Evolutionary conservation across 2,888 invertebrate species (phyloP), one percentile per base, ranked within the genome.

Genomic region (Creontiades dilutus): DNA sequence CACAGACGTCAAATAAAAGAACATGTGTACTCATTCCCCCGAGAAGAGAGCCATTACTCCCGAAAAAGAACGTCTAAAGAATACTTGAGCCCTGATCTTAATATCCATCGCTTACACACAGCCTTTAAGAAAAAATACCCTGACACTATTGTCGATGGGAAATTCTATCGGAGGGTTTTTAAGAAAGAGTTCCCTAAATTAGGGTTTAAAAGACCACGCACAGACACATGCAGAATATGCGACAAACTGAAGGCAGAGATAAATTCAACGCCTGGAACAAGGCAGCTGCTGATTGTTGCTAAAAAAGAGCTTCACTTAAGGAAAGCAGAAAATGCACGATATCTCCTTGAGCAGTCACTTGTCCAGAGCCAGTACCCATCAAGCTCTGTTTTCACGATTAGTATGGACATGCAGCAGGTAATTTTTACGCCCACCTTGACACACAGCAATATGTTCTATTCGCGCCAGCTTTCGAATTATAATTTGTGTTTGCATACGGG

Each of bases 401-500:
- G 13, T 16, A 80, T 80, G 27, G 81, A 81, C 27, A 81, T 81
- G 81, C 92, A 93, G 90, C 92, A 92, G 91, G 92, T 92, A 46
- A 89, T 92, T 81, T 92, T 92, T 75, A 90, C n/a, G n/a, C n/a
- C n/a, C n/a, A n/a, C n/a, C n/a, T n/a, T n/a, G n/a, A n/a, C n/a
- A n/a, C n/a, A n/a, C n/a, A n/a, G n/a, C n/a, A n/a, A n/a, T n/a
- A n/a, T n/a, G n/a, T n/a, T n/a, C n/a, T n/a, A n/a, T n/a, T n/a
- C n/a, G n/a, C n/a, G n/a, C n/a, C n/a, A n/a, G n/a, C n/a, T n/a
- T n/a, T n/a, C n/a, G n/a, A n/a, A 91, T 55, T 92, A 92, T 90
- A 92, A 92, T 89, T 89, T 92, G 23, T 91, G 91, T 48, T 85
- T 92, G 68, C 92, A 92, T 90, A 90, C 92, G 76, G 91, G 80